A percentile compares a stretch with the other conserved stretches of the same genome.
phyloP scores from a whole-genome alignment of 2,888 invertebrate species.

The Lucinisca nassula region DNA sequence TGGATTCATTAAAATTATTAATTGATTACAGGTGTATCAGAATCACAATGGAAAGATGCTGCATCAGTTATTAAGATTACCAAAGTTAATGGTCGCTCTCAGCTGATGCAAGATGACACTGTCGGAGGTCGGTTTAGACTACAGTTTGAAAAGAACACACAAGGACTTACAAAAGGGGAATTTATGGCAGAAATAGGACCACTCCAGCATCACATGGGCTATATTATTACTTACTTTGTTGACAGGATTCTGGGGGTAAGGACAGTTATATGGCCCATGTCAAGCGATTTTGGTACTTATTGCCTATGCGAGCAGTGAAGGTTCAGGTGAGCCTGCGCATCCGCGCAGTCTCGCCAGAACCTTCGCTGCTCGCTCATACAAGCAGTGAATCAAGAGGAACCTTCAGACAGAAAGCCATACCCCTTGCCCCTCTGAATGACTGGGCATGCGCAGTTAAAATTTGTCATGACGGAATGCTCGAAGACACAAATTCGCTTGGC shows the following conservation, averaged over 20 bases:
- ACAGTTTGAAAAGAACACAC: constrained; percentile 49
- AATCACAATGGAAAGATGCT: constrained; percentile 74
- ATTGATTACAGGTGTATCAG: constrained; percentile 68
- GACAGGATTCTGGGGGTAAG: constrained; percentile 84
- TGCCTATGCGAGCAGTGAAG: too few relatives aligned
- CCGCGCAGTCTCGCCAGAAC: too few relatives aligned
- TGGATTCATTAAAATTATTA: background rate
- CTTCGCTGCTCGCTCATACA: too few relatives aligned
- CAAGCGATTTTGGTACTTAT: too few relatives aligned
- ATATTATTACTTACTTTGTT: constrained; percentile 77
- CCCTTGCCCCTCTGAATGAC: too few relatives aligned
- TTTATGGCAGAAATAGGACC: constrained; percentile 79
- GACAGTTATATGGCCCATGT: background rate
- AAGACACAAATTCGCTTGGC: too few relatives aligned
- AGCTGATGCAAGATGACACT: constrained; percentile 47
- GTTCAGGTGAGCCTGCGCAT: too few relatives aligned
- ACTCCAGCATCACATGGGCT: constrained; percentile 74
- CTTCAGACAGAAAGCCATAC: too few relatives aligned
- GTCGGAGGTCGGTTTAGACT: constrained; percentile 71
- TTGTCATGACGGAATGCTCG: too few relatives aligned
- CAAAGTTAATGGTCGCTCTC: constrained; percentile 58
- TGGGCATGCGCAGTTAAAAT: too few relatives aligned
- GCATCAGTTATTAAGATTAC: constrained; percentile 63
- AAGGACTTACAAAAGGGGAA: constrained; percentile 69
- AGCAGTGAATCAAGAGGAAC: too few relatives aligned